phyloP scores from a whole-genome alignment of 2,888 invertebrate species.

The Drosophila pegasa region DNA sequence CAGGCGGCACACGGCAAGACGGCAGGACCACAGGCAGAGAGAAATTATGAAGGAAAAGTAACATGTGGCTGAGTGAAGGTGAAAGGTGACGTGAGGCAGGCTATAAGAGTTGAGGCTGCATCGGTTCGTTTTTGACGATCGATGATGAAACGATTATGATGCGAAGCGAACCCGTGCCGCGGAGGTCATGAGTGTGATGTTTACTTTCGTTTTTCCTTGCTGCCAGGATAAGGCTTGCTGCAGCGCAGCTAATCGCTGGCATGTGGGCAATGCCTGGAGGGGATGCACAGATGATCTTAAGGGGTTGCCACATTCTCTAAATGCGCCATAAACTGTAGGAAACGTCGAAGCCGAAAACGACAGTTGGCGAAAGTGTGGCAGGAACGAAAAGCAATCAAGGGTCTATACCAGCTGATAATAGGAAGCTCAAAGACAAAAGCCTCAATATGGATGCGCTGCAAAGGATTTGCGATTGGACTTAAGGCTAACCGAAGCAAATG shows the following conservation, averaged over 20 bases:
- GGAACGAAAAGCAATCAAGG: constrained; percentile 55
- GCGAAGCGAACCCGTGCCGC: constrained; percentile 44
- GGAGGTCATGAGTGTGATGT: constrained; percentile 18
- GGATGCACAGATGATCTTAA: constrained; percentile 40
- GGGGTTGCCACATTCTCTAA: constrained; percentile 62
- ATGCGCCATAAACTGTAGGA: constrained; percentile 54
- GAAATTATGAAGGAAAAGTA: constrained; percentile 33
- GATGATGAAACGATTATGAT: constrained; percentile 52
- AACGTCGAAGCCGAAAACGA: constrained; percentile 42
- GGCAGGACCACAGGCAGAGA: constrained; percentile 55
- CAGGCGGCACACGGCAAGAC: constrained; percentile 59
- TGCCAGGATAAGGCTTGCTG: constrained; percentile 46
- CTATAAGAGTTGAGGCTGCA: constrained; percentile 17
- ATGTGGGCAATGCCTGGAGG: constrained; percentile 47
- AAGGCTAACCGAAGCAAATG: constrained; percentile 40
- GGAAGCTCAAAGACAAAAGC: constrained; percentile 63
- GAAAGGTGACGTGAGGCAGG: constrained; percentile 30
- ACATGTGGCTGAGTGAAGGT: constrained; percentile 70
- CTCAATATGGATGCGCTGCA: constrained; percentile 51
- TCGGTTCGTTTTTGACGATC: constrained; percentile 41
- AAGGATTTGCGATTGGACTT: constrained; percentile 67
- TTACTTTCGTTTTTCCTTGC: constrained; percentile 51
- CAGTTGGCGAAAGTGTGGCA: constrained; percentile 53
- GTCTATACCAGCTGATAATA: constrained; percentile 35
- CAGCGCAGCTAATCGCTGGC: constrained; percentile 68